A percentile compares a stretch with the other conserved stretches of the same genome.
These are phyloP conservation scores for Polyergus mexicanus DNA, from an alignment of 1,140 invertebrate species.

Conservation along the genomic window DNA sequence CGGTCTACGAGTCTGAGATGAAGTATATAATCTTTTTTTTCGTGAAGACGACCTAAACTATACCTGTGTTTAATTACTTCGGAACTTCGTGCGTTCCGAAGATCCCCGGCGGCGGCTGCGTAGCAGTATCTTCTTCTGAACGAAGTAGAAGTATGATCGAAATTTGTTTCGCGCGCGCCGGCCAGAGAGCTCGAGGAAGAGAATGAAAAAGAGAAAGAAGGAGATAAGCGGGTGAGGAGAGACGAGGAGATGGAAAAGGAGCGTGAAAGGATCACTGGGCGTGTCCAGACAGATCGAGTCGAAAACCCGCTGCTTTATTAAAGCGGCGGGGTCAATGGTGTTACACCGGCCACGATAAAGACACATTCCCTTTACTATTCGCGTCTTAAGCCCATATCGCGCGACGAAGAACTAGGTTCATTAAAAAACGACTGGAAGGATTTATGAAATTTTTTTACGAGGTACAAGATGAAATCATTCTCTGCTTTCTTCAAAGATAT, in stretches of 20 bases:
- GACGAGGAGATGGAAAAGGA: conserved; percentile 71
- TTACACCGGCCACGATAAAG: conserved; percentile 67
- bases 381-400: conserved; percentile 39
- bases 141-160: conserved; percentile 34
- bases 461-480: neutral
- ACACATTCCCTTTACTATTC: conserved; percentile 67
- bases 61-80: conserved; percentile 58
- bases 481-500: too few relatives aligned
- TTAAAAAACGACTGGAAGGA: conserved; percentile 1
- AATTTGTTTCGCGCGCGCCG: conserved; percentile 51
- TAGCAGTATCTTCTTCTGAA: conserved; percentile 14
- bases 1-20: conserved; percentile 22
- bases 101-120: conserved; percentile 43
- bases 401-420: conserved; percentile 5
- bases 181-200: conserved; percentile 52
- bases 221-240: conserved; percentile 14
- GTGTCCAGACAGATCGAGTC: conserved; percentile 77
- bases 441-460: neutral
- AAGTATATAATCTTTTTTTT: conserved; percentile 29
- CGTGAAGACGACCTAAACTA: conserved; percentile 47
- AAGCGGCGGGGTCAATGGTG: conserved; percentile 70
- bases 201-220: conserved; percentile 47
- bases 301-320: conserved; percentile 79
- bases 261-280: conserved; percentile 78
- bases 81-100: conserved; percentile 45